Base-by-base conservation (phyloP, 2,797 vertebrate genomes). In the Selene dorsalis region DNA sequence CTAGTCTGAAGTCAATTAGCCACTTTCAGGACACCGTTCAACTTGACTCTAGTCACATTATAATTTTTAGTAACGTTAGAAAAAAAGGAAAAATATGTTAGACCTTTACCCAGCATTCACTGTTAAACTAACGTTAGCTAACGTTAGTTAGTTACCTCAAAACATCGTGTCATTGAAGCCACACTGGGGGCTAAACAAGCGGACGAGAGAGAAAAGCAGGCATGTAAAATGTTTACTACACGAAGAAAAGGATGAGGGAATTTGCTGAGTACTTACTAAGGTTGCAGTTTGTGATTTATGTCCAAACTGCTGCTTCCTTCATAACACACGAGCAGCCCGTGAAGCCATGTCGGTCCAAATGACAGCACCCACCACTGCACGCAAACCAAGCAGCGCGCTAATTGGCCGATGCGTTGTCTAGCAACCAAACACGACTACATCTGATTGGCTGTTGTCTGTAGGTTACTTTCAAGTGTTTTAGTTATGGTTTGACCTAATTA, bases 321-420 rank as follows among this genome's bases (percentile, higher is more conserved):
- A 14, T 35, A 4, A 39, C 3, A 5, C 64, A 0, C 5, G 9
- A 4, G 56, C 53, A 61, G 57, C 35, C 71, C 63, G 13, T 17
- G 2, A 41, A 70, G 45, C 50, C 74, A 14, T 5, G 68, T 70
- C 55, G 5, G 60, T 66, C 56, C 32, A 3, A 55, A 55, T 60
- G 60, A 65, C 68, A 61, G 64, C 0, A 14, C 39, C 70, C 14
- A 32, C 65, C 17, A 22, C 22, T 7, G 10, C 58, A 57, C 60
- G 55, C 79, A 64, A 43, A 64, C 72, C 74, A 89, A 90, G 30
- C 87, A 69, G 64, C 65, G 6, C 63, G 66, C 83, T 77, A 39
- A 92, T 92, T 94, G 93, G 94, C 48, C 30, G 53, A 50, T 2
- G 48, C 69, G 94, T 93, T 91, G 93, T 87, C 83, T 83, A 88